Percentiles rank a stretch among this genome's conserved stretches.
phyloP scores from a whole-genome alignment of 2,888 invertebrate species.

The Nemurella pictetii region DNA sequence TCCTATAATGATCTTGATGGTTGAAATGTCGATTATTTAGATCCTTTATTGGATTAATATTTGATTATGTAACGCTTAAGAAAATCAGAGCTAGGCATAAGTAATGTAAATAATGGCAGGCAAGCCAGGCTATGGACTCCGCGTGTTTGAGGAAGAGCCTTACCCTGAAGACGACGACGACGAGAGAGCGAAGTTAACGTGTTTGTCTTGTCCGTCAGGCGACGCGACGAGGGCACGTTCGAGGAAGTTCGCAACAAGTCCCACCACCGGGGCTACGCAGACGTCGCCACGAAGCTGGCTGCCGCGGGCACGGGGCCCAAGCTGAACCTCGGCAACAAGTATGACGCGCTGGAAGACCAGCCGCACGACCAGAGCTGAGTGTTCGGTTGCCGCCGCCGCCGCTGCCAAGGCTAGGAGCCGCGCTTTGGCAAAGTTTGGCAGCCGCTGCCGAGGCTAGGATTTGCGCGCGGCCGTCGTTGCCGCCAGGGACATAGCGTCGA shows the following conservation, averaged over 20 bases:
- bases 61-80: too few relatives aligned
- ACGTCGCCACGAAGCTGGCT: conserved; percentile 55
- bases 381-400: conserved; percentile 32
- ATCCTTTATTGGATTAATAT: too few relatives aligned
- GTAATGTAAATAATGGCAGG: too few relatives aligned
- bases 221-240: conserved; percentile 58
- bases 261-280: conserved; percentile 48
- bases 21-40: too few relatives aligned
- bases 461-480: not conserved
- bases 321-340: conserved; percentile 65
- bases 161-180: too few relatives aligned
- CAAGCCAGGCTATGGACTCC: too few relatives aligned
- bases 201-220: conserved; percentile 46
- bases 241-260: conserved; percentile 62
- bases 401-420: not conserved
- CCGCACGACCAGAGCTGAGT: conserved; percentile 56
- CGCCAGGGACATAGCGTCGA: not conserved
- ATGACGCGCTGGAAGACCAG: conserved; percentile 56
- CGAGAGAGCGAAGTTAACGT: too few relatives aligned
- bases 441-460: not conserved
- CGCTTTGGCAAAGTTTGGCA: not conserved
- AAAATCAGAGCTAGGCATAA: too few relatives aligned
- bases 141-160: too few relatives aligned
- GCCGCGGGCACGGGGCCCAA: conserved; percentile 58
- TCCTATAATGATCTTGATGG: too few relatives aligned